Evolutionary conservation across 2,888 invertebrate species (phyloP), one percentile per base, ranked within the genome.

Genomic region (Chrysotoxum bicinctum): DNA sequence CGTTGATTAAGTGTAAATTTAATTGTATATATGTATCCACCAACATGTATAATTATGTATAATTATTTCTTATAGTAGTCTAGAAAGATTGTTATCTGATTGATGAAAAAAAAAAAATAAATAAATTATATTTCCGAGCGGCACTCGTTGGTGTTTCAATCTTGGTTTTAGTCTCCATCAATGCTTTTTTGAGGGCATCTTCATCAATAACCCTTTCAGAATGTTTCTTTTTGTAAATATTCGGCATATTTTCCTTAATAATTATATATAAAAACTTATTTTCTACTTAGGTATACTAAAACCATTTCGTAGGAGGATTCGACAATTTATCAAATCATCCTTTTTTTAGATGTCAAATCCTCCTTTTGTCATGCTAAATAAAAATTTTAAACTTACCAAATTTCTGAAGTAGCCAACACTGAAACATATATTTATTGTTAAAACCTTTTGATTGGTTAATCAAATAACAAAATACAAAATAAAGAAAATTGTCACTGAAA

Each of bases 111-210:
- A n/a, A n/a, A 48, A 14, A n/a, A n/a, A n/a, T n/a, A n/a, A n/a
- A n/a, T n/a, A n/a, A n/a, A 23, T 50, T 45, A 45, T 45, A 64
- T 26, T 45, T 48, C 26, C 48, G 64, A 68, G 52, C 52, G 19
- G 52, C 52, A 16, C 23, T 45, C 37, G 37, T 52, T 23, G 35
- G 37, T 21, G 52, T 68, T 68, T 68, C 52, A 10, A 50, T 35
- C 23, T 68, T 52, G 23, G 23, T 12, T 52, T 68, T 35, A 35
- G 52, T 68, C 8, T 48, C 48, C 12, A 21, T 21, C 21, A 48
- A 21, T 48, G 48, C 19, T 43, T 43, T n/a, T 8, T n/a, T 8
- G 16, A 43, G 5, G 43, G n/a, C 6, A 19, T 21, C 48, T 48
- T 48, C 19, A 23, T 48, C 21, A 23, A 48, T 48, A 21, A 48